Percentiles rank a stretch among this genome's conserved stretches.
Conservation (phyloP, 2,797 vertebrate species). For the Halcyon leucocephala region DNA sequence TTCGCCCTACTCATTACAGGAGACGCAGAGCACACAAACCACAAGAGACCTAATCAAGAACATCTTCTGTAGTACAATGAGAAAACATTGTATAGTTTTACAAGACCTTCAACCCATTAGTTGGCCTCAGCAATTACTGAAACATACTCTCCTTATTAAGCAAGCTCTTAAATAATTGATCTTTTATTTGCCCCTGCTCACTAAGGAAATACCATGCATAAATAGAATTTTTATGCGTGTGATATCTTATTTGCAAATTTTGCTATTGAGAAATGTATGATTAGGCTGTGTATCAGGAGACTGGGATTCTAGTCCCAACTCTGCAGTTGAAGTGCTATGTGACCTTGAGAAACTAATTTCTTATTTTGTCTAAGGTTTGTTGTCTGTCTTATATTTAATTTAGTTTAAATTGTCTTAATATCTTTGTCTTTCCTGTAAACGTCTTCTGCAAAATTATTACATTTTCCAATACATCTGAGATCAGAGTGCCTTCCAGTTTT, state of each 20-base stretch:
- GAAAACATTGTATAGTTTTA: conserved; percentile 5
- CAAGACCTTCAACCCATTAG: conserved; percentile 28
- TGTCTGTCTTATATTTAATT: neutral
- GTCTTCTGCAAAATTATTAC: neutral
- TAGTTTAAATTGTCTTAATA: neutral
- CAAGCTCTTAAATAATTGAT: conserved; percentile 54
- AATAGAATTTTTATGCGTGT: conserved; percentile 51
- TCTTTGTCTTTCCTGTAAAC: neutral
- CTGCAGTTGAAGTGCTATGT: neutral
- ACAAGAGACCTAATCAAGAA: conserved; percentile 37
- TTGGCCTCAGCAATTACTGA: conserved; percentile 63
- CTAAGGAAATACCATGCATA: conserved; percentile 41
- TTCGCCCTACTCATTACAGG: neutral
- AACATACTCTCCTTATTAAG: conserved; percentile 63
- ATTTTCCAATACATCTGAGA: neutral
- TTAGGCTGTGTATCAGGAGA: neutral
- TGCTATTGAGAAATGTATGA: conserved; percentile 49
- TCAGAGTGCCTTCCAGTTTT: neutral
- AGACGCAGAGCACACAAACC: neutral
- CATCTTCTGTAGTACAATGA: neutral
- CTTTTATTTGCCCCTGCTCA: conserved; percentile 53
- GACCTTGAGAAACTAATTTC: conserved; percentile 16
- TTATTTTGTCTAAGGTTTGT: neutral
- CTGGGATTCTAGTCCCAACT: neutral
- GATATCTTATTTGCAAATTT: conserved; percentile 70